Conservation (phyloP, 2,113 vertebrate genomes). For the Panthera tigris region DNA sequence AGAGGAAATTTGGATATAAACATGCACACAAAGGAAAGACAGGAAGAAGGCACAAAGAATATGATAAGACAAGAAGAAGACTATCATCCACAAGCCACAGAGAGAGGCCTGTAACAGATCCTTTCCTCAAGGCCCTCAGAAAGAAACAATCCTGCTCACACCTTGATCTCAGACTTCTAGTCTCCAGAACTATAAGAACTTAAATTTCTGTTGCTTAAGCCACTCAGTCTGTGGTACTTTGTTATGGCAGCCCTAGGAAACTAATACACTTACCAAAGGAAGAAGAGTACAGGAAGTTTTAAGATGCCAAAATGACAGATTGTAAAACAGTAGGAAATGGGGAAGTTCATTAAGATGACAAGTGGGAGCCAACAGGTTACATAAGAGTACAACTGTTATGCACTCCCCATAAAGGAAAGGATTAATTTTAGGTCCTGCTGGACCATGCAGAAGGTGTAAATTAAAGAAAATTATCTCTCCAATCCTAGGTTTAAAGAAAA, state of each 20-base stretch:
- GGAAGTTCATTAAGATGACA: conserved; percentile 72
- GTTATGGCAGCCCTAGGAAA: conserved; percentile 3
- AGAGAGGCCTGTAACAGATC: background rate
- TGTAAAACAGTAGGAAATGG: conserved; percentile 68
- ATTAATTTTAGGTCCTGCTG: conserved; percentile 73
- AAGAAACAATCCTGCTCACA: background rate
- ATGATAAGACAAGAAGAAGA: background rate
- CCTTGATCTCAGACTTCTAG: background rate
- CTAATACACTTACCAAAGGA: background rate
- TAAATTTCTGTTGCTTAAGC: background rate
- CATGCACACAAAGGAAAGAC: background rate
- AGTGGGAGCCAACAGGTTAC: conserved; percentile 68
- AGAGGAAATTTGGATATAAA: background rate
- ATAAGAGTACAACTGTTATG: conserved; percentile 63
- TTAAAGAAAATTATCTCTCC: conserved; percentile 59
- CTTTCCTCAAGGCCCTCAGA: background rate
- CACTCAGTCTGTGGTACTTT: background rate
- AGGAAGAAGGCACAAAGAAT: background rate
- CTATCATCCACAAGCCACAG: background rate
- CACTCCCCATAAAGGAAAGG: conserved; percentile 35
- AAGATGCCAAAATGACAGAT: conserved; percentile 71
- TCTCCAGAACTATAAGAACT: background rate
- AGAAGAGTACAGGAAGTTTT: conserved; percentile 39
- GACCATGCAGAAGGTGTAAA: conserved; percentile 71
- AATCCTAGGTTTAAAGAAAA: background rate